Evolutionary conservation across 2,797 vertebrate species (phyloP).

Genomic region (Poecile montanus): DNA sequence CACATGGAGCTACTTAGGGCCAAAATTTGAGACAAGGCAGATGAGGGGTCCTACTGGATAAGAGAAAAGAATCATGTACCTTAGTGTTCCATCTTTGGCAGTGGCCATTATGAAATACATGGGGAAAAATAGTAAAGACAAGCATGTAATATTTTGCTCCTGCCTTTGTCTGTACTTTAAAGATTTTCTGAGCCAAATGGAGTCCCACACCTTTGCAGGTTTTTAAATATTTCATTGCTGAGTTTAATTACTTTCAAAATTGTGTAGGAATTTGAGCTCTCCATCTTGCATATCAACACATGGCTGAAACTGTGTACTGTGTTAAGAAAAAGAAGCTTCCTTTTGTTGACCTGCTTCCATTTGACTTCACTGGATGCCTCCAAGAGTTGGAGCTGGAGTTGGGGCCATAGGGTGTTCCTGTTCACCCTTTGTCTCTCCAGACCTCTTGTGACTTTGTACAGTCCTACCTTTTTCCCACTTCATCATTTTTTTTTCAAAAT

Average conservation of each 20-base stretch:
- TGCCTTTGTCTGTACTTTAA: not conserved
- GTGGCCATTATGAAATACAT: not conserved
- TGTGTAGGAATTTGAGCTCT: not conserved
- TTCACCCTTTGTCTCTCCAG: not conserved
- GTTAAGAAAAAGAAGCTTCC: not conserved
- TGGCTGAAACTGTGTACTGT: not conserved
- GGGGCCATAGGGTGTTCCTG: accelerated
- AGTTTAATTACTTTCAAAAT: not conserved
- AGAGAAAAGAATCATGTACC: not conserved
- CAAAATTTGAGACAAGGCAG: not conserved
- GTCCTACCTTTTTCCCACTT: not conserved
- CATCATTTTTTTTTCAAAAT: not conserved
- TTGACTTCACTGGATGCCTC: not conserved
- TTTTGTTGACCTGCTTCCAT: not conserved
- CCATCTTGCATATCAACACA: not conserved
- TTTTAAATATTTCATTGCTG: not conserved
- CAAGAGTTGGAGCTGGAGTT: not conserved
- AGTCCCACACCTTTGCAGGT: not conserved
- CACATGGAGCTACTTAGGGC: not conserved
- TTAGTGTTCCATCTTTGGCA: not conserved
- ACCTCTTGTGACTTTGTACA: not conserved
- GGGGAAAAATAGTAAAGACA: not conserved
- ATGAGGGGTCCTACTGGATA: not conserved
- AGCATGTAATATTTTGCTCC: not conserved
- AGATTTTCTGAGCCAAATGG: not conserved